Percentiles rank a stretch among this genome's conserved stretches.
Conservation (phyloP, 2,797 vertebrate genomes). For the Decapterus maruadsi region DNA sequence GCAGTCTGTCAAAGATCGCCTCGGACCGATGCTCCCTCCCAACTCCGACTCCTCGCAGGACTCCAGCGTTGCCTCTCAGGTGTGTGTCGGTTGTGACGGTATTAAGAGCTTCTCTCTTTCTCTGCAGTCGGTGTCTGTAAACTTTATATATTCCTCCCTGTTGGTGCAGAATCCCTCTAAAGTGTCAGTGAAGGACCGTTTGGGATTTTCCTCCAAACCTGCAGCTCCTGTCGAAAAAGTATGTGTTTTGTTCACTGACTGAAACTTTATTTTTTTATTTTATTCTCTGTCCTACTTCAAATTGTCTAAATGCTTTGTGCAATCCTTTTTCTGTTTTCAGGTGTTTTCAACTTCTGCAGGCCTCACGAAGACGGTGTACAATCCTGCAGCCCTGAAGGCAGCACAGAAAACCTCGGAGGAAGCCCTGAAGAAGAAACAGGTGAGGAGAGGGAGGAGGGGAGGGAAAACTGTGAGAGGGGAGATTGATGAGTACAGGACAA, state of each 20-base stretch:
- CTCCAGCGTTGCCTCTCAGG: constrained; percentile 88
- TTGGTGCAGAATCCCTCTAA: constrained; percentile 89
- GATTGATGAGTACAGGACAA: not conserved
- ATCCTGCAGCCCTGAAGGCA: constrained; percentile 94
- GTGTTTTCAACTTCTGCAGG: constrained; percentile 96
- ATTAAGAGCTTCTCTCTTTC: constrained; percentile 20
- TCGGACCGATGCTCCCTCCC: constrained; percentile 90
- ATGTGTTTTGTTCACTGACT: not conserved
- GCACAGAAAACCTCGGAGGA: constrained; percentile 93
- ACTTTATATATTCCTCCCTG: not conserved
- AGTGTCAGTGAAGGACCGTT: constrained; percentile 93
- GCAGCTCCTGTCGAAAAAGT: constrained; percentile 92
- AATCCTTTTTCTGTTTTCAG: constrained; percentile 69
- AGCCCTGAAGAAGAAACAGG: constrained; percentile 96
- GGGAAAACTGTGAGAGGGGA: too few relatives aligned
- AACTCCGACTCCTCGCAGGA: constrained; percentile 89
- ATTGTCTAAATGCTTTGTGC: not conserved
- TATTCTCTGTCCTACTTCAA: not conserved
- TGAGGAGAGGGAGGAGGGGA: constrained; percentile 58
- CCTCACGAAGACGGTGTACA: constrained; percentile 98
- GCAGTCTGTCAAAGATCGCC: constrained; percentile 96
- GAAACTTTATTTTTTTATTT: not conserved
- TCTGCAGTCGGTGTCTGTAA: constrained; percentile 30
- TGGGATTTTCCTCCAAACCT: constrained; percentile 92
- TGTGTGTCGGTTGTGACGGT: constrained; percentile 61